Base-by-base conservation (phyloP, 2,888 invertebrate species). In the Danaus chrysippus region DNA sequence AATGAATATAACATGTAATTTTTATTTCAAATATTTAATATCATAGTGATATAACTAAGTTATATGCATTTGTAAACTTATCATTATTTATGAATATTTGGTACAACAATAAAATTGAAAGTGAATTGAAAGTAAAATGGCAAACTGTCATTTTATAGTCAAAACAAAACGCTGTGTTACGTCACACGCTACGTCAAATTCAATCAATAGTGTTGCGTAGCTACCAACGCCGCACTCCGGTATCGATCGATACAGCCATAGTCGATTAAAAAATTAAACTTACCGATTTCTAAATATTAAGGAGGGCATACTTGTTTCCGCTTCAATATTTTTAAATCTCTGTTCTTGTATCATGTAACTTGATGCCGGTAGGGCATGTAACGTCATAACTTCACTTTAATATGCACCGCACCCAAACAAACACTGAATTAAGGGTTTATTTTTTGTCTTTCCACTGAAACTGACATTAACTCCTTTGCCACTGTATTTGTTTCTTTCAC, bases 271-370 rank as follows among this genome's bases (percentile, higher is more conserved):
- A 71, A 74, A 71, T 73, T 77, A 77, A 76, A 92, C 93, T 93
- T 82, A 93, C 93, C 92, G 92, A 90, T 93, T 92, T 85, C 92
- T 91, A 84, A 92, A 92, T 86, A 93, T 87, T 92, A 93, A 92
- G 81, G 93, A 92, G 72, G 93, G 93, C 93, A 93, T 93, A 78
- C 84, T 85, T 71, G 79, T 75, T 73, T 81, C 74, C 62, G 81
- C 79, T 77, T 88, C 87, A 76, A 85, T 87, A 78, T 78, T 86
- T 84, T 80, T 86, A 81, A 86, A 86, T 78, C 81, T 86, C 78
- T 85, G 83, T 85, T 88, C 82, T 74, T 83, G 78, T 82, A 86
- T 84, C 86, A 87, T 89, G 73, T 83, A 87, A 84, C 78, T 86
- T 71, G 84, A 80, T 85, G 88, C 87, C 81, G 86, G 84, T 68